phyloP scores from a whole-genome alignment of 2,113 vertebrate genomes.

The Geococcyx californianus region DNA sequence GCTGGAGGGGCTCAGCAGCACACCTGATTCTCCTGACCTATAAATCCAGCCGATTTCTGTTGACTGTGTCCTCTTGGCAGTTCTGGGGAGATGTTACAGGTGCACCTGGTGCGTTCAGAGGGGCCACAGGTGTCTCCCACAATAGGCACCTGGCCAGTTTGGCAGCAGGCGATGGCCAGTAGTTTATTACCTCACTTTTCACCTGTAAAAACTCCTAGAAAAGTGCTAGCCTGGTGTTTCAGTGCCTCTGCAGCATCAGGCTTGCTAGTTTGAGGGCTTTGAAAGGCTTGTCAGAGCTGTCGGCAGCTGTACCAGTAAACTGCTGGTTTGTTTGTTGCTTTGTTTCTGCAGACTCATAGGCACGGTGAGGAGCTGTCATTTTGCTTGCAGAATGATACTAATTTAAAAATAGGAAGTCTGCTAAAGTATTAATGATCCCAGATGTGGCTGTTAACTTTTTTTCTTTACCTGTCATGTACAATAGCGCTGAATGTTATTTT shows the following conservation, averaged over 20 bases:
- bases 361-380: slow-evolving; percentile 48
- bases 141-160: not conserved
- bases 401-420: slow-evolving; percentile 64
- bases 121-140: slow-evolving; percentile 20
- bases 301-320: not conserved
- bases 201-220: slow-evolving; percentile 14
- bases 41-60: not conserved
- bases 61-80: not conserved
- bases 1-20: slow-evolving; percentile 1
- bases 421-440: slow-evolving; percentile 70
- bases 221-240: slow-evolving; percentile 20
- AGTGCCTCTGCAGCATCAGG: not conserved
- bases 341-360: not conserved
- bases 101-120: not conserved
- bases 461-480: slow-evolving; percentile 46
- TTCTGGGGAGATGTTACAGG: not conserved
- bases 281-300: slow-evolving; percentile 8
- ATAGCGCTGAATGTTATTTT: not conserved
- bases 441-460: slow-evolving; percentile 36
- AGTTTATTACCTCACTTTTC: slow-evolving; percentile 14
- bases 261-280: not conserved
- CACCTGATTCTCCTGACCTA: not conserved
- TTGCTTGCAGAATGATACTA: slow-evolving; percentile 51
- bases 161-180: not conserved
- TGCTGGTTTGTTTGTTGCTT: slow-evolving; percentile 1